Percentiles rank a stretch among this genome's conserved stretches.
These are phyloP conservation scores for Drosophila buzzatii DNA, from an alignment of 2,888 invertebrate genomes.

Conservation along the genomic window DNA sequence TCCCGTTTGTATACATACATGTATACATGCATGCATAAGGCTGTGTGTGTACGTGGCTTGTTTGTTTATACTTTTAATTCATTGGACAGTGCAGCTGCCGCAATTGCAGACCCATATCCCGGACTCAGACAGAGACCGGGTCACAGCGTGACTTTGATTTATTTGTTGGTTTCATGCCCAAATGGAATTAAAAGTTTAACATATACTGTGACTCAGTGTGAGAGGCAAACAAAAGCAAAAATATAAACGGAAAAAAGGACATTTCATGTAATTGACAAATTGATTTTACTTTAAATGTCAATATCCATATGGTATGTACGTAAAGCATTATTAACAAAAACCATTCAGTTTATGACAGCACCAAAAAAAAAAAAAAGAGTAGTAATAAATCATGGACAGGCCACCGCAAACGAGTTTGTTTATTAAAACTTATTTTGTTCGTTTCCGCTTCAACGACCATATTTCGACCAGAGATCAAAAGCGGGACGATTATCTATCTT, in stretches of 20 bases:
- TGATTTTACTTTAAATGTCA: conserved; percentile 71
- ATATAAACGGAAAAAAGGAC: background rate
- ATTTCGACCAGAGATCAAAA: background rate
- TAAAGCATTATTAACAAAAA: conserved; percentile 58
- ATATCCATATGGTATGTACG: conserved; percentile 37
- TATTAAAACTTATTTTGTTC: conserved; percentile 14
- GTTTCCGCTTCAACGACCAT: background rate
- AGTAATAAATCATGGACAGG: conserved; percentile 54
- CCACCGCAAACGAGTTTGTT: conserved; percentile 45
- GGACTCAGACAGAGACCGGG: conserved; percentile 23
- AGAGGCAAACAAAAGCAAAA: conserved; percentile 33
- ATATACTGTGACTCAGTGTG: conserved; percentile 40
- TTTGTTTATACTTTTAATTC: conserved; percentile 74
- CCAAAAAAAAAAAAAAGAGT: conserved; percentile 42
- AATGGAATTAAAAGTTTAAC: conserved; percentile 79
- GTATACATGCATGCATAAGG: conserved; percentile 4
- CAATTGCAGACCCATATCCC: conserved; percentile 37
- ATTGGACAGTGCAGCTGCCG: conserved; percentile 68
- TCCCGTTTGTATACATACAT: background rate
- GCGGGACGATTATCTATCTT: background rate
- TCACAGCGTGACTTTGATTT: conserved; percentile 71
- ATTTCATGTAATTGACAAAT: conserved; percentile 74
- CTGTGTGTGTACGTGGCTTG: conserved; percentile 19
- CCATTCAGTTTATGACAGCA: conserved; percentile 52
- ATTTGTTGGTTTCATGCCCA: conserved; percentile 68